Percentiles rank a stretch among this genome's conserved stretches.
phyloP scores from a whole-genome alignment of 2,113 vertebrate species.

The Perognathus longimembris region DNA sequence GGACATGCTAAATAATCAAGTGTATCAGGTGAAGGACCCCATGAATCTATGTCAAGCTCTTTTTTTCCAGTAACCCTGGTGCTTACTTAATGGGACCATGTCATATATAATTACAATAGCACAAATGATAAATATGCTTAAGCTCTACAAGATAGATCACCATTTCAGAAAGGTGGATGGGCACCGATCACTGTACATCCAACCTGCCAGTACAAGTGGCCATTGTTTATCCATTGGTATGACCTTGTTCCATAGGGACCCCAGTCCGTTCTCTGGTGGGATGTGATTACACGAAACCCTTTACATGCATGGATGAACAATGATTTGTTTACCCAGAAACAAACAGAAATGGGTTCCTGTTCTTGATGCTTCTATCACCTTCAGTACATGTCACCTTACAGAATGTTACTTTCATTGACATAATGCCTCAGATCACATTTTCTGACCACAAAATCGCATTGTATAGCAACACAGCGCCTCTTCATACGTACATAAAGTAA shows the following conservation, averaged over 20 bases:
- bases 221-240: neutral
- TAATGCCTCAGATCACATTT: neutral
- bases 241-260: neutral
- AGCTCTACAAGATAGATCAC: neutral
- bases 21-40: neutral
- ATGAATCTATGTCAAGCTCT: neutral
- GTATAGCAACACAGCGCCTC: neutral
- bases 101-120: neutral
- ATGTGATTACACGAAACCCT: neutral
- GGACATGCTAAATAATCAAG: neutral
- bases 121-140: neutral
- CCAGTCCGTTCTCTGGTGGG: neutral
- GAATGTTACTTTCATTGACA: neutral
- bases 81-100: neutral
- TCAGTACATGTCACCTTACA: neutral
- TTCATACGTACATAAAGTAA: no score
- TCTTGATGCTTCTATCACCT: neutral
- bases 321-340: neutral
- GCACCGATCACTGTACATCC: neutral
- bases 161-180: neutral
- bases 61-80: neutral
- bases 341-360: neutral
- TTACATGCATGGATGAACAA: neutral
- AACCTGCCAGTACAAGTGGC: neutral
- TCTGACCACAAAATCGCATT: constrained; percentile 17